phyloP scores from a whole-genome alignment of 2,797 vertebrate species.

The Lacerta viridis region DNA sequence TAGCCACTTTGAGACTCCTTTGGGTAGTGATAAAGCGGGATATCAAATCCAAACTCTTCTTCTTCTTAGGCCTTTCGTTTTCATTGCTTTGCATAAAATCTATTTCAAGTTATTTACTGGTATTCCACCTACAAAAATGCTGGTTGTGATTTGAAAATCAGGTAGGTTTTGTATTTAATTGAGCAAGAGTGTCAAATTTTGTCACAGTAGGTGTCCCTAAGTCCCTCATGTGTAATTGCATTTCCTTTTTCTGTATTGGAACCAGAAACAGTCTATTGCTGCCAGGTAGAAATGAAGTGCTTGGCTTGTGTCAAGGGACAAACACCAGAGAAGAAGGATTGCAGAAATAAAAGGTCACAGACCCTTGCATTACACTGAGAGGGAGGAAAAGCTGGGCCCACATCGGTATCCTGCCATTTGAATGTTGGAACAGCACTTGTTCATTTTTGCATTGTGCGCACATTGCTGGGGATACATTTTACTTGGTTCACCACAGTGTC shows the following conservation, averaged over 20 bases:
- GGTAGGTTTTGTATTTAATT: background rate
- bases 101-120: background rate
- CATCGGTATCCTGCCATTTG: background rate
- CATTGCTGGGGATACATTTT: background rate
- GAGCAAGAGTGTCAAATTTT: constrained; percentile 6
- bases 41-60: no score
- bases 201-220: background rate
- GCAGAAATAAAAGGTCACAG: constrained; percentile 15
- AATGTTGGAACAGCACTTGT: background rate
- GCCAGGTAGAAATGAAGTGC: background rate
- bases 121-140: background rate
- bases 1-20: no score
- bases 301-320: constrained; percentile 17
- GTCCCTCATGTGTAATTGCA: constrained; percentile 24
- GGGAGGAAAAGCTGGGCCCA: background rate
- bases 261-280: constrained; percentile 6
- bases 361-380: background rate
- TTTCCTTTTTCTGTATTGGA: constrained; percentile 16
- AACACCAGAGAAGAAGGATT: background rate
- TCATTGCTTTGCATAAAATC: constrained; percentile 1
- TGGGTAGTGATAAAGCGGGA: no score
- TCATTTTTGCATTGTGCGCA: background rate
- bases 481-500: background rate
- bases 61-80: background rate
- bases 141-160: constrained; percentile 1